Percentiles rank a stretch among this genome's conserved stretches.
These are phyloP conservation scores for Ellobius talpinus DNA, from an alignment of 2,113 vertebrate species.

Conservation along the genomic window DNA sequence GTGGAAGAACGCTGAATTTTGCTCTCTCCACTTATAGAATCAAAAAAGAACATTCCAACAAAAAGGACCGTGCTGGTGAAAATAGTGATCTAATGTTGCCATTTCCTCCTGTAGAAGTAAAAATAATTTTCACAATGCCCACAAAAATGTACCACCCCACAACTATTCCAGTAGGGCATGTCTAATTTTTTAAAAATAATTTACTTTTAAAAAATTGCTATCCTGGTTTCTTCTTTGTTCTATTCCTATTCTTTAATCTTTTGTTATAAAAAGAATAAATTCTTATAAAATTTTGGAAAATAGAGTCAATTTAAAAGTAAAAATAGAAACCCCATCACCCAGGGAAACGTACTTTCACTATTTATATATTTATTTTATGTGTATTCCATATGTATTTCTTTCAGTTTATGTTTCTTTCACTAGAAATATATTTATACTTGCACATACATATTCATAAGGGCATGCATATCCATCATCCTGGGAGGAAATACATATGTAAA, in stretches of 20 bases:
- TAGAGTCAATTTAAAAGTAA: not conserved
- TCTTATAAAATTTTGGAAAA: constrained; percentile 37
- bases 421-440: constrained; percentile 25
- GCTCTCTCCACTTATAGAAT: not conserved
- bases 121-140: constrained; percentile 6
- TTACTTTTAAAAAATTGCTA: not conserved
- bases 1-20: not conserved
- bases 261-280: constrained; percentile 1
- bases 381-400: constrained; percentile 31
- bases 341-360: not conserved
- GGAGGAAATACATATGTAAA: constrained; percentile 19
- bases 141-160: not conserved
- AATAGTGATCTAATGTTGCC: constrained; percentile 28
- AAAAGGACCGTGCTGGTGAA: not conserved
- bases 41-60: not conserved
- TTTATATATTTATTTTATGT: constrained; percentile 54
- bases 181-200: not conserved
- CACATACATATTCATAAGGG: constrained; percentile 61
- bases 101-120: constrained; percentile 45
- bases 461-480: not conserved
- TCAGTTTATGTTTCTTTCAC: constrained; percentile 46
- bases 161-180: constrained; percentile 11
- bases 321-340: constrained; percentile 27
- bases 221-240: not conserved
- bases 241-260: not conserved